phyloP scores from a whole-genome alignment of 2,113 vertebrate species.

The Chloropsis hardwickii region DNA sequence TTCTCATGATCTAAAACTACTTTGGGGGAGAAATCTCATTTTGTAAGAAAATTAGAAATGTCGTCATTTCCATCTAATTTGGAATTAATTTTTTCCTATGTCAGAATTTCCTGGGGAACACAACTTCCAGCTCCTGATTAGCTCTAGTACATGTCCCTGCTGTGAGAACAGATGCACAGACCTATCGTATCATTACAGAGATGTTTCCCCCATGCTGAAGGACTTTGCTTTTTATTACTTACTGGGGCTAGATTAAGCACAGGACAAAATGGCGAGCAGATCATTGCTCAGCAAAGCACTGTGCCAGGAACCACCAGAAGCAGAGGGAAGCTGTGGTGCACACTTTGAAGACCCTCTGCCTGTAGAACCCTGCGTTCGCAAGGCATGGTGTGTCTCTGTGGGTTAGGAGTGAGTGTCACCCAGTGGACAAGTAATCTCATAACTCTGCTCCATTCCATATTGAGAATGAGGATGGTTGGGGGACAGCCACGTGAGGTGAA shows the following conservation, averaged over 20 bases:
- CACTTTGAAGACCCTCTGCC: background rate
- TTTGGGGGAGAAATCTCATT: constrained; percentile 33
- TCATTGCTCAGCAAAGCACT: background rate
- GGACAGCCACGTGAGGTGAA: background rate
- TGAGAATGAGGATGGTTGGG: background rate
- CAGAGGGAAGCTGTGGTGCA: background rate
- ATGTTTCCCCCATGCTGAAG: constrained; percentile 67
- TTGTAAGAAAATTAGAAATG: constrained; percentile 51
- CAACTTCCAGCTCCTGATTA: constrained; percentile 64
- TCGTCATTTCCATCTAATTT: constrained; percentile 53
- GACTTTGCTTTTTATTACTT: constrained; percentile 66
- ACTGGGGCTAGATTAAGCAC: constrained; percentile 62
- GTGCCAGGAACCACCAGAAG: background rate
- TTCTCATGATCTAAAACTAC: constrained; percentile 19
- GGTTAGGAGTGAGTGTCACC: background rate
- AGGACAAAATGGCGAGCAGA: constrained; percentile 59
- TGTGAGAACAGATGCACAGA: constrained; percentile 68
- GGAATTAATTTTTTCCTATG: constrained; percentile 50
- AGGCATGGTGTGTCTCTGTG: background rate
- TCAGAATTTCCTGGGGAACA: constrained; percentile 63
- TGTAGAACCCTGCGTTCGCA: background rate
- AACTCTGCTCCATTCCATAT: background rate
- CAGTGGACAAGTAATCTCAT: background rate
- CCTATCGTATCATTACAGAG: constrained; percentile 51
- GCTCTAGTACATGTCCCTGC: constrained; percentile 55